Percentiles rank a stretch among this genome's conserved stretches.
These are phyloP conservation scores for Pharmacophagus antenor DNA, from an alignment of 2,888 invertebrate species.

Conservation along the genomic window DNA sequence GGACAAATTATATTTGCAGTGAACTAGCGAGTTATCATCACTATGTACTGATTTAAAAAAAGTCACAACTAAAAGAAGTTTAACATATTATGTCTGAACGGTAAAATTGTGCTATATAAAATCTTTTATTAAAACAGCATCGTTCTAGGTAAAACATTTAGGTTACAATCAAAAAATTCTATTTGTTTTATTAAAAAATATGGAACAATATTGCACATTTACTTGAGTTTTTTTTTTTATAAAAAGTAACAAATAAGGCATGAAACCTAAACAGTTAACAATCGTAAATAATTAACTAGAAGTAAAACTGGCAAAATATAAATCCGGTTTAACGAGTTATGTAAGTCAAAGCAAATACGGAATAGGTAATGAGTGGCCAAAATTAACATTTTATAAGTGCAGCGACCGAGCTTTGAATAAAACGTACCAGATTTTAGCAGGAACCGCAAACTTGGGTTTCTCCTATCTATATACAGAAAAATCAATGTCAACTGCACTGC, in stretches of 20 bases:
- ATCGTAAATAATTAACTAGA: conserved; percentile 4
- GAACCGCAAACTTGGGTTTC: conserved; percentile 22
- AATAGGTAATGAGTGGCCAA: conserved; percentile 27
- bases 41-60: too few species aligned
- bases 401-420: conserved; percentile 24
- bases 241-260: background rate
- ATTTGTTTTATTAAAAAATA: too few species aligned
- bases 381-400: conserved; percentile 28
- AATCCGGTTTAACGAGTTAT: conserved; percentile 11
- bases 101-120: too few species aligned
- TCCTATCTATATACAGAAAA: background rate
- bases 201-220: too few species aligned
- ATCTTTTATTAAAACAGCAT: too few species aligned
- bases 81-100: too few species aligned
- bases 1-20: too few species aligned
- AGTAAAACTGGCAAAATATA: conserved; percentile 6
- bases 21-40: too few species aligned
- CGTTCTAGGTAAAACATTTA: too few species aligned
- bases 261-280: conserved; percentile 1
- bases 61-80: too few species aligned
- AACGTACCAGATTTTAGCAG: conserved; percentile 12
- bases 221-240: too few species aligned
- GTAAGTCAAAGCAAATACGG: conserved; percentile 28
- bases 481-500: background rate
- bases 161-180: too few species aligned